A percentile compares a stretch with the other conserved stretches of the same genome.
These are phyloP conservation scores for Cordilura impudica DNA, from an alignment of 2,888 invertebrate species.

Conservation along the genomic window DNA sequence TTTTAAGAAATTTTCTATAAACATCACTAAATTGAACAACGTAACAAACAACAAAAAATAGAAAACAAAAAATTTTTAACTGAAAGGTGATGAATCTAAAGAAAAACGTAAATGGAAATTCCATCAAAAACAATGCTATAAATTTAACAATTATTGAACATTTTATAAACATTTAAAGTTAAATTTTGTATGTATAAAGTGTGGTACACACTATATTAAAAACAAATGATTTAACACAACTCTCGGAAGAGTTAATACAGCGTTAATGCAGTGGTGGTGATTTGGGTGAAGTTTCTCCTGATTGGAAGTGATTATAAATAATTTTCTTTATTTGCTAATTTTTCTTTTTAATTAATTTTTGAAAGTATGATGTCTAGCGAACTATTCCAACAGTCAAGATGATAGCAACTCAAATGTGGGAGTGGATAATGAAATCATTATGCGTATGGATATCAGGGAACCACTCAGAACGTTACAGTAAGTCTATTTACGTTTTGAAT, in stretches of 20 bases:
- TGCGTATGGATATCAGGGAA: constrained; percentile 89
- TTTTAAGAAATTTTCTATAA: too few relatives aligned
- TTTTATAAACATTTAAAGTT: background rate
- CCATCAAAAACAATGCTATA: background rate
- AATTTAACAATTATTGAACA: background rate
- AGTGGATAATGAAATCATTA: constrained; percentile 81
- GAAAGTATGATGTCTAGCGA: constrained; percentile 74
- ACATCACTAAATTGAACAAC: too few relatives aligned
- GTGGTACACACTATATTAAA: constrained; percentile 26
- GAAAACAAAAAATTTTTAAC: too few relatives aligned
- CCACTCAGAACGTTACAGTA: constrained; percentile 80
- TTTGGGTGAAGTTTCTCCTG: constrained; percentile 66
- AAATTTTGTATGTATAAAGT: background rate
- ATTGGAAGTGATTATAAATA: background rate
- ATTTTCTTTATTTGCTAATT: too few relatives aligned
- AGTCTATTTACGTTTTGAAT: constrained; percentile 32
- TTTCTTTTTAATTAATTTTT: too few relatives aligned
- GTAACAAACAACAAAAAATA: too few relatives aligned
- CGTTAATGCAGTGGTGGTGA: constrained; percentile 69
- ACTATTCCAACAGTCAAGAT: constrained; percentile 74
- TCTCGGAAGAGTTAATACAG: constrained; percentile 71
- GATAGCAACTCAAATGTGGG: constrained; percentile 73
- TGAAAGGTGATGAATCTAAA: too few relatives aligned
- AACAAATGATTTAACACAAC: constrained; percentile 64
- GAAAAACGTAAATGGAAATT: background rate